Conservation (phyloP, 2,797 vertebrate species). For the Takifugu ocellatus region DNA sequence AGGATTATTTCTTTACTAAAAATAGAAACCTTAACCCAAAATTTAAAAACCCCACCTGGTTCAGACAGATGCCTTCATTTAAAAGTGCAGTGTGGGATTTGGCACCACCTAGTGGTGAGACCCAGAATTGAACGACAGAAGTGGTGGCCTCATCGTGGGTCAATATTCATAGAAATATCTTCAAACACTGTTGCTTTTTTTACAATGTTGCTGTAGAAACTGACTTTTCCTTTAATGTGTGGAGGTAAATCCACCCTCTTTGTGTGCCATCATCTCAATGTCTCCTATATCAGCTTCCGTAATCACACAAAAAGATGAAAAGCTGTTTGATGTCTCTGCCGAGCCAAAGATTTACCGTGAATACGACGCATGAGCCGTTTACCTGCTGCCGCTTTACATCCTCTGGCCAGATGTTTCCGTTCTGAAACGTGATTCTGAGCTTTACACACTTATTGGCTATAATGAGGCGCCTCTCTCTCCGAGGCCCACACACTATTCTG, state of each 20-base stretch:
- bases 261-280: constrained; percentile 2
- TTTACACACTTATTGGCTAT: constrained; percentile 33
- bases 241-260: not conserved
- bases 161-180: too few relatives aligned
- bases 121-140: too few relatives aligned
- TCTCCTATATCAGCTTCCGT: constrained; percentile 11
- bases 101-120: too few relatives aligned
- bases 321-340: constrained; percentile 14
- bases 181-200: too few relatives aligned
- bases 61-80: too few relatives aligned
- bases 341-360: constrained; percentile 17
- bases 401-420: constrained; percentile 28
- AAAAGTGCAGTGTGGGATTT: too few relatives aligned
- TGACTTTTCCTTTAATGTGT: too few relatives aligned
- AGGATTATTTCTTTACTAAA: too few relatives aligned
- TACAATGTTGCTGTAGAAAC: too few relatives aligned
- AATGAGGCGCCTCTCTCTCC: constrained; percentile 27
- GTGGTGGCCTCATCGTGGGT: too few relatives aligned
- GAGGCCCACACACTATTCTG: constrained; percentile 19
- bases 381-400: constrained; percentile 22
- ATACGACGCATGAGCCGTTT: constrained; percentile 32
- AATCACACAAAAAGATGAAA: constrained; percentile 6
- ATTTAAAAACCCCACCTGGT: too few relatives aligned
- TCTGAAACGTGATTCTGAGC: not conserved
- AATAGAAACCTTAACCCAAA: too few relatives aligned